Base-by-base conservation (phyloP, 2,888 invertebrate species). In the Drosophila greeni region DNA sequence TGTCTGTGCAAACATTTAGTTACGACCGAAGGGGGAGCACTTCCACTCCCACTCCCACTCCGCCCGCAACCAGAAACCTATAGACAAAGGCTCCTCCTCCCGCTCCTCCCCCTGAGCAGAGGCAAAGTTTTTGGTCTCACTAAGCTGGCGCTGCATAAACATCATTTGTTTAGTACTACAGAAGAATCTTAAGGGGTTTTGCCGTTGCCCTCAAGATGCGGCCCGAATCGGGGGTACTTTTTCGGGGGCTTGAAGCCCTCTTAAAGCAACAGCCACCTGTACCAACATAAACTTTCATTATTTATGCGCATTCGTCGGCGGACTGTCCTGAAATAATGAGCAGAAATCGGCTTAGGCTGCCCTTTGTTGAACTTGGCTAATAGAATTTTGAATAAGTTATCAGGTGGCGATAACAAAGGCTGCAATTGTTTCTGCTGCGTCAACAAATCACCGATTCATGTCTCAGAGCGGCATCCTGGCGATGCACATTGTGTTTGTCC, bases 1-100 rank as follows among this genome's bases (percentile, higher is more conserved):
- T 84, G 84, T 84, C 80, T 84, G 74, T 60, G 62, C 82, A 84
- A 79, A 82, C 84, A 79, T 70, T 80, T 55, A 39, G 61, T 65
- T 53, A 48, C 34, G 33, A 26, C 11, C 1, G 7, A 29, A n/a
- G 14, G 33, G 33, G 47, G 14, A 26, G 33, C 36, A 36, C 36
- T 36, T 7, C 36, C 36, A 36, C 36, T 36, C 9, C 36, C 36
- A 36, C 36, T 36, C 9, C 16, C 11, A 9, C 26, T 29, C 7
- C 24, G 6, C 42, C 53, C 16, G 26, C 23, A 36, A 24, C n/a
- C 5, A 8, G 18, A 45, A 34, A 24, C 58, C 26, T 37, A 55
- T 23, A 56, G 37, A 55, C 56, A 56, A 54, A 31, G 56, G 29
- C 1, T 39, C 26, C 56, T 20, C 20, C 23, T 5, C 4, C 20